Evolutionary conservation across 2,888 invertebrate species (phyloP).

Genomic region (Drosophila phalerata): DNA sequence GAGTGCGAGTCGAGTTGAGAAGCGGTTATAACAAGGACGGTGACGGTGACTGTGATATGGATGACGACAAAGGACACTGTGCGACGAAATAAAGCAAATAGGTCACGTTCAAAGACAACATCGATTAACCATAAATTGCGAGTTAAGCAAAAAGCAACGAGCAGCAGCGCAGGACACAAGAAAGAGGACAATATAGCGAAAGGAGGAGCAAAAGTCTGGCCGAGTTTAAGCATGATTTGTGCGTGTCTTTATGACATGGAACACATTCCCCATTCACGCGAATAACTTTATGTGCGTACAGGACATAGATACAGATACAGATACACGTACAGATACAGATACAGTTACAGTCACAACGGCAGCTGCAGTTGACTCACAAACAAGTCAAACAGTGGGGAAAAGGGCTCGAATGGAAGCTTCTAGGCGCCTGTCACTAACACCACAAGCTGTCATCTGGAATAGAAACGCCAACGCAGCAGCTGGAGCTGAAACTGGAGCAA

Average conservation of each 20-base stretch:
- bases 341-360: conserved; percentile 31
- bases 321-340: conserved; percentile 23
- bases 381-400: conserved; percentile 27
- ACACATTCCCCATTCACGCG: conserved; percentile 62
- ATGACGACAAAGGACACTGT: conserved; percentile 47
- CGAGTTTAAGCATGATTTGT: conserved; percentile 79
- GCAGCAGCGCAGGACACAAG: conserved; percentile 39
- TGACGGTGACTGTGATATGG: conserved; percentile 13
- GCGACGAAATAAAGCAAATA: conserved; percentile 78
- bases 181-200: conserved; percentile 17
- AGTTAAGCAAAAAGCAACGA: conserved; percentile 81
- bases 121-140: conserved; percentile 84
- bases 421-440: conserved; percentile 59
- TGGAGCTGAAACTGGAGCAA: conserved; percentile 7
- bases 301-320: conserved; percentile 20
- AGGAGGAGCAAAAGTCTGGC: conserved; percentile 38
- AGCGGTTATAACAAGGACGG: conserved; percentile 38
- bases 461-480: conserved; percentile 60
- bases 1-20: conserved; percentile 56
- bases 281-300: conserved; percentile 57
- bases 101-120: conserved; percentile 83
- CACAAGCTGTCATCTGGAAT: conserved; percentile 67
- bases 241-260: conserved; percentile 80
- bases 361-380: conserved; percentile 40
- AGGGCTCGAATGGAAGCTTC: conserved; percentile 1